Conservation (phyloP, 2,113 vertebrate species). For the Labrus mixtus region DNA sequence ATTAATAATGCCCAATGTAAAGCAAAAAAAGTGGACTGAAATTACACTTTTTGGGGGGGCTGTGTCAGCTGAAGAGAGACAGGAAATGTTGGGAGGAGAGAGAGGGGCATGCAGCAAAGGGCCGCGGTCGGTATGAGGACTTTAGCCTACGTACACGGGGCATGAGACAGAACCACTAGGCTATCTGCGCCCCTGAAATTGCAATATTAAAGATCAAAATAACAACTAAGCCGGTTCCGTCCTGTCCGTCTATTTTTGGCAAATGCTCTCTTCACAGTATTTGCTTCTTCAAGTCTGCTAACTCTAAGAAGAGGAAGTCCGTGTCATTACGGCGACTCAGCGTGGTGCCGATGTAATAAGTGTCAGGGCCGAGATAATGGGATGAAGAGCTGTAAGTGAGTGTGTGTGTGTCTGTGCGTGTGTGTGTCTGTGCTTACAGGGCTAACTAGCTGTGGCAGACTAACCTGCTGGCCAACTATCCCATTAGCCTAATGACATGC, state of each 20-base stretch:
- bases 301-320: conserved; percentile 27
- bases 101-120: no score
- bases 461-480: conserved; percentile 55
- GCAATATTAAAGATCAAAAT: no score
- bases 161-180: no score
- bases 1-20: no score
- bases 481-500: conserved; percentile 27
- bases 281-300: conserved; percentile 5
- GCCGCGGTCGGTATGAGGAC: no score
- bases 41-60: no score
- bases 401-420: conserved; percentile 14
- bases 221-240: not conserved
- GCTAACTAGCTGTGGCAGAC: conserved; percentile 58
- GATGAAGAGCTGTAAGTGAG: conserved; percentile 25
- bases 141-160: no score
- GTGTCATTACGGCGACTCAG: conserved; percentile 21
- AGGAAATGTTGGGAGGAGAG: no score
- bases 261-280: not conserved
- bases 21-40: no score
- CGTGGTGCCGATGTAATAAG: conserved; percentile 26
- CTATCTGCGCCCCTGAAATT: no score
- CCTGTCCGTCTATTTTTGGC: not conserved
- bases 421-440: not conserved
- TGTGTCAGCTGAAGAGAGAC: no score
- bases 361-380: conserved; percentile 47